A percentile compares a stretch with the other conserved stretches of the same genome.
phyloP scores from a whole-genome alignment of 1,140 invertebrate species.

The Lineus longissimus region DNA sequence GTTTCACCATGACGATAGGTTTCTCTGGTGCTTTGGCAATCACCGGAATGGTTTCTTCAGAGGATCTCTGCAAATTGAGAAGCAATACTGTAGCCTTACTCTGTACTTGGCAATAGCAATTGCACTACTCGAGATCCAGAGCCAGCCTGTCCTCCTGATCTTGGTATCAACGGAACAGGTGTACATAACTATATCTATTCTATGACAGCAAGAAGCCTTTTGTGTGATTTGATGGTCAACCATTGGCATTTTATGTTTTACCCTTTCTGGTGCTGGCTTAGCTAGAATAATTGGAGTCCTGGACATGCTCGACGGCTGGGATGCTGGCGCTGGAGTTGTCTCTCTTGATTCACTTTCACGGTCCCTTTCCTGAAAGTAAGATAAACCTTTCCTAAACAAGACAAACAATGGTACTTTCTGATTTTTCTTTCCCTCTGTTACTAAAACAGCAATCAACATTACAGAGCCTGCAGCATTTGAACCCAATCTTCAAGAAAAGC shows the following conservation, averaged over 20 bases:
- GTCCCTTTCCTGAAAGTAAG: too few relatives aligned
- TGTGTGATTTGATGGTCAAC: not conserved
- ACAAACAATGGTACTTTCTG: too few relatives aligned
- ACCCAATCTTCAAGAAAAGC: too few relatives aligned
- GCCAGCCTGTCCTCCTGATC: not conserved
- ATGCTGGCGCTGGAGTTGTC: not conserved
- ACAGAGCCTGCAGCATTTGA: too few relatives aligned
- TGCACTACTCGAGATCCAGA: too few relatives aligned
- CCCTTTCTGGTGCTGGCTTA: slow-evolving; percentile 11
- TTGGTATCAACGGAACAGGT: not conserved
- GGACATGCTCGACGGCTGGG: not conserved
- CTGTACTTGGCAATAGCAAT: too few relatives aligned
- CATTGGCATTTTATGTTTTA: not conserved
- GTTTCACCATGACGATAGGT: slow-evolving; percentile 20
- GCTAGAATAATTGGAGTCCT: slow-evolving; percentile 21
- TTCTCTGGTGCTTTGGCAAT: slow-evolving; percentile 11
- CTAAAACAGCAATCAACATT: too few relatives aligned
- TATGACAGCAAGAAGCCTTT: not conserved
- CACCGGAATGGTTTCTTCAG: too few relatives aligned
- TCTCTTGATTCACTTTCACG: not conserved
- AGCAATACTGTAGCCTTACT: too few relatives aligned
- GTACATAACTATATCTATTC: not conserved
- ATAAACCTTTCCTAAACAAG: too few relatives aligned
- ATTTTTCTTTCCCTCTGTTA: too few relatives aligned
- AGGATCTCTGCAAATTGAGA: too few relatives aligned